phyloP scores from a whole-genome alignment of 2,113 vertebrate species.

The Macrotus californicus region DNA sequence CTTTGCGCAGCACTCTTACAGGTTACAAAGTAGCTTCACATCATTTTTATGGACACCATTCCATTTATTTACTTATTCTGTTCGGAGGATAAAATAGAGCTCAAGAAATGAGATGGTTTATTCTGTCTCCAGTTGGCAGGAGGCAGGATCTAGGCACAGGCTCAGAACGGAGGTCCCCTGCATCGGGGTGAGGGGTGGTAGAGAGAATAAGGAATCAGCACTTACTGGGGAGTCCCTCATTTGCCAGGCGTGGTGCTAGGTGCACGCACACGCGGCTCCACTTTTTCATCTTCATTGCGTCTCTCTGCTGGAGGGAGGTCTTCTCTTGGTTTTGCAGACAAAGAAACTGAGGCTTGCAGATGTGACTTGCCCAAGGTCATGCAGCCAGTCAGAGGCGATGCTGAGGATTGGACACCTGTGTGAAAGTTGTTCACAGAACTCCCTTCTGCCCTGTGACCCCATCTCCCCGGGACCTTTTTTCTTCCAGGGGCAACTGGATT shows the following conservation, averaged over 20 bases:
- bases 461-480: slow-evolving; percentile 51
- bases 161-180: background rate
- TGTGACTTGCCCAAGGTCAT: background rate
- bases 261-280: accelerated
- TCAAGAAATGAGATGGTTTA: background rate
- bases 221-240: background rate
- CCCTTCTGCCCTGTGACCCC: background rate
- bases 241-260: background rate
- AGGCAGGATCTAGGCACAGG: background rate
- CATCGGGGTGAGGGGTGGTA: no score
- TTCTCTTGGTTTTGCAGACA: background rate
- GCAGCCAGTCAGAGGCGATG: accelerated
- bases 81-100: background rate
- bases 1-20: background rate
- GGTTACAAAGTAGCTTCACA: background rate
- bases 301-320: background rate
- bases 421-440: background rate
- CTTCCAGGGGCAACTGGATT: slow-evolving; percentile 91
- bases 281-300: background rate
- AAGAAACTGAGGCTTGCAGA: background rate
- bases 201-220: background rate
- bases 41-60: background rate
- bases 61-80: background rate
- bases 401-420: background rate
- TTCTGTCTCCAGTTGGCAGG: background rate